phyloP scores from a whole-genome alignment of 2,888 invertebrate genomes.

The Cylloceria caligata region DNA sequence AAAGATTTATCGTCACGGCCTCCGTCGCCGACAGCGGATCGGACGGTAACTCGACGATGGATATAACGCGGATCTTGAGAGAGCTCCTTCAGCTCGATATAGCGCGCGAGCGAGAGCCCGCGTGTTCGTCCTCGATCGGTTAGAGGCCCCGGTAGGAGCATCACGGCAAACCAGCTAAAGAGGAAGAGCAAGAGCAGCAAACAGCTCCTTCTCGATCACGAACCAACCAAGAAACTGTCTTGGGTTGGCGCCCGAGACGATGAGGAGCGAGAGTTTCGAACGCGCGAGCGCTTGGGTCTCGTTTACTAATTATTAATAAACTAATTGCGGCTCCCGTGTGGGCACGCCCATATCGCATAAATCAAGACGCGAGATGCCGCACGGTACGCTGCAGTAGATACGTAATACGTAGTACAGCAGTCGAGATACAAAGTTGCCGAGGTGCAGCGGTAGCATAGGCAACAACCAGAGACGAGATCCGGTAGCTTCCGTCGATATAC shows the following conservation, averaged over 20 bases:
- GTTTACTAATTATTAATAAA: slow-evolving; percentile 84
- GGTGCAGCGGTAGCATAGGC: slow-evolving; percentile 27
- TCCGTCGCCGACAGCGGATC: slow-evolving; percentile 41
- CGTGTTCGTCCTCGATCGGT: slow-evolving; percentile 50
- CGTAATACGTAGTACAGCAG: slow-evolving; percentile 49
- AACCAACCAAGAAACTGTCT: slow-evolving; percentile 57
- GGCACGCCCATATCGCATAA: slow-evolving; percentile 82
- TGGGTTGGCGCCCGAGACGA: slow-evolving; percentile 51
- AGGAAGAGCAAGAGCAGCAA: slow-evolving; percentile 15
- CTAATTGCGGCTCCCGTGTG: slow-evolving; percentile 83
- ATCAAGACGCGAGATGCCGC: slow-evolving; percentile 81
- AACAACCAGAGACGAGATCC: slow-evolving; percentile 44
- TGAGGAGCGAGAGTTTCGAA: slow-evolving; percentile 27
- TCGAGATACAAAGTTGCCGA: slow-evolving; percentile 51
- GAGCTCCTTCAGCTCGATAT: slow-evolving; percentile 15
- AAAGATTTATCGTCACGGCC: slow-evolving; percentile 58
- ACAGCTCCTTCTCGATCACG: slow-evolving; percentile 64
- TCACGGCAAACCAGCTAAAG: slow-evolving; percentile 36
- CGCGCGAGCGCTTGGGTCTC: slow-evolving; percentile 70
- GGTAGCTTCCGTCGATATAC: slow-evolving; percentile 62
- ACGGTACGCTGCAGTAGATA: slow-evolving; percentile 57
- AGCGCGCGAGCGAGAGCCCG: slow-evolving; percentile 11
- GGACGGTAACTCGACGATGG: slow-evolving; percentile 56
- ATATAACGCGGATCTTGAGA: slow-evolving; percentile 50
- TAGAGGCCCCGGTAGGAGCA: slow-evolving; percentile 53